Evolutionary conservation across 2,113 vertebrate species (phyloP), one percentile per base, ranked within the genome.

Genomic region (Euleptes europaea): DNA sequence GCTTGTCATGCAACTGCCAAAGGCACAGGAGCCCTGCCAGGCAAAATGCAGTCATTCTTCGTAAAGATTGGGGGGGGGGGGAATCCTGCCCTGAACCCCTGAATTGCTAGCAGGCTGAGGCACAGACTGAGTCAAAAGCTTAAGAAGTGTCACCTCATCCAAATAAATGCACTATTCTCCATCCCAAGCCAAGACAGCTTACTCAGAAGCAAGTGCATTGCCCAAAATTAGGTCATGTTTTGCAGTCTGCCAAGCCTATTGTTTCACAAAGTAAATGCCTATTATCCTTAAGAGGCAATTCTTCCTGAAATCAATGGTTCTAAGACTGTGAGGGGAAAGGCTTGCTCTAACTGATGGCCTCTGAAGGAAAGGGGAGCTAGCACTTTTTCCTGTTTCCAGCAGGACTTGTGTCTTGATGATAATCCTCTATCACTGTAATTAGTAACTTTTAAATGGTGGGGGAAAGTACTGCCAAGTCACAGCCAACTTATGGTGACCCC

Each of bases 261-360:
- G 89, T 94, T 94, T 89, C 85, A 84, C 87, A 90, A 93, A 91
- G 82, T 89, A 90, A 93, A 91, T 67, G 83, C 84, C 88, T 75
- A 85, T 89, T 84, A 86, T 88, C 69, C 84, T 89, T 79, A 87
- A 89, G 66, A 70, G 17, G 17, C 65, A 87, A 77, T 65, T 87
- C 88, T 87, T 86, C 82, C 80, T 90, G 89, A 80, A 90, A 93
- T 71, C 73, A 83, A 80, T n/a, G 33, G 60, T 88, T 93, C 87
- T 91, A 80, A 89, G 88, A 54, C 31, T 21, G 77, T 66, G 23
- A 92, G 69, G 93, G 90, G 60, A 73, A 88, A 92, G 57, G 86
- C 84, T 73, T 90, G 33, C 72, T 82, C 87, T 26, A 2, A n/a
- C 78, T 86, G 90, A 88, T 89, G 89, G 70, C 85, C 71, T 44